Base-by-base conservation (phyloP, 2,797 vertebrate species). In the Pampus argenteus region DNA sequence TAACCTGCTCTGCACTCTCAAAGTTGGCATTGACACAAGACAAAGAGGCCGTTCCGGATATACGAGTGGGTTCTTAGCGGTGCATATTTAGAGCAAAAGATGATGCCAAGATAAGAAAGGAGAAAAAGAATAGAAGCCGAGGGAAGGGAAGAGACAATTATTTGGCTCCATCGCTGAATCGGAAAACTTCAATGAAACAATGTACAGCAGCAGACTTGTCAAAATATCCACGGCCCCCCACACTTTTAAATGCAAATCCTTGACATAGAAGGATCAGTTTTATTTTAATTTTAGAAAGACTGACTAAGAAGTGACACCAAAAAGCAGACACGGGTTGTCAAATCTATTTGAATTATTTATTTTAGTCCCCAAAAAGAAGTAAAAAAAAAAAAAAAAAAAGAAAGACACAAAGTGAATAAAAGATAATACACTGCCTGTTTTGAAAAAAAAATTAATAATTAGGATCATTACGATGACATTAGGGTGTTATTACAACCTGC, bases 311-410 rank as follows among this genome's bases (percentile, higher is more conserved):
- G 57, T 22, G 9, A 85, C 31, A 74, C 36, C 23, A 68, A 76
- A 76, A 86, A 61, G 23, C 29, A 76, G 68, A 68, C 51, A 50
- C 1, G 38, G 3, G 9, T 48, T 61, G 61, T 73, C 81, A 52
- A 76, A 72, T 77, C 49, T 73, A 65, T 52, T 55, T 34, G 22
- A 79, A 70, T 55, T 64, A 73, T 92, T 93, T 92, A 91, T 91
- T 92, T 87, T 70, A 84, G 57, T 47, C 63, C 68, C 52, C 34
- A 77, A 84, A 71, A 50, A 20, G 78, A 79, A 81, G 70, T n/a
- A 66, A 48, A 59, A 44, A 58, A 58, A 5, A 58, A 17, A 38
- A 56, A 52, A 40, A 52, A 5, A 58, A 17, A 38, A 56, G 49
- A 40, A 52, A 48, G 40, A 83, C 66, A 71, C 45, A 74, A 23